Percentiles rank a stretch among this genome's conserved stretches.
These are phyloP conservation scores for Panulirus ornatus DNA, from an alignment of 1,140 invertebrate genomes.

Conservation along the genomic window DNA sequence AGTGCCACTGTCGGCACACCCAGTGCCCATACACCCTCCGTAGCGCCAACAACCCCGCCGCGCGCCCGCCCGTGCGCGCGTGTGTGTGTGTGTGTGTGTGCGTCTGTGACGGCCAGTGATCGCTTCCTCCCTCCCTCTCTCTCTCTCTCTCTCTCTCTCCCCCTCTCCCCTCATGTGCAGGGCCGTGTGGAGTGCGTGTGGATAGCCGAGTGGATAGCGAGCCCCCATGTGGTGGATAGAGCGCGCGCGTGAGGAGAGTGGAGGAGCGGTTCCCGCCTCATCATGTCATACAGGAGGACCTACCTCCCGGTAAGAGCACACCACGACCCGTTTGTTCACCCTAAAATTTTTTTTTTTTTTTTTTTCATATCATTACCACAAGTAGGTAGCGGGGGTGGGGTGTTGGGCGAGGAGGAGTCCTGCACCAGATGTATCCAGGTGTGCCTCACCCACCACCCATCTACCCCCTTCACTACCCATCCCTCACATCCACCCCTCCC, in stretches of 20 bases:
- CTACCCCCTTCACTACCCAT: no score
- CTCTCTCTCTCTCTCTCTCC: neutral
- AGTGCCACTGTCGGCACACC: neutral
- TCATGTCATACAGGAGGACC: neutral
- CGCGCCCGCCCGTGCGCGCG: neutral
- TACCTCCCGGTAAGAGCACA: neutral
- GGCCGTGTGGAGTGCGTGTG: neutral
- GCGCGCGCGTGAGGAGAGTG: neutral
- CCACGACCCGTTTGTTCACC: no score
- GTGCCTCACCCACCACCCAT: neutral
- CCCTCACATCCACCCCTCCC: no score
- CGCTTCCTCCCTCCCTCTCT: no score
- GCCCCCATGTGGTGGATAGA: neutral
- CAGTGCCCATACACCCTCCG: constrained; percentile 29
- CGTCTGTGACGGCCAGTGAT: no score
- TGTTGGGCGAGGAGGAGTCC: no score
- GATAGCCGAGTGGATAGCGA: neutral
- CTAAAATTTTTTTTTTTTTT: no score
- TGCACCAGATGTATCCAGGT: no score
- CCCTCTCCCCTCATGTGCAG: neutral
- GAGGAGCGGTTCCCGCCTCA: neutral
- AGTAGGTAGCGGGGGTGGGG: no score
- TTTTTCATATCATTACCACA: no score
- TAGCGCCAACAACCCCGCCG: constrained; percentile 19
- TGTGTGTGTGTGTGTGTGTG: neutral